Evolutionary conservation across 2,888 invertebrate genomes (phyloP), one percentile per base, ranked within the genome.

Genomic region (Holacanthella duospinosa): DNA sequence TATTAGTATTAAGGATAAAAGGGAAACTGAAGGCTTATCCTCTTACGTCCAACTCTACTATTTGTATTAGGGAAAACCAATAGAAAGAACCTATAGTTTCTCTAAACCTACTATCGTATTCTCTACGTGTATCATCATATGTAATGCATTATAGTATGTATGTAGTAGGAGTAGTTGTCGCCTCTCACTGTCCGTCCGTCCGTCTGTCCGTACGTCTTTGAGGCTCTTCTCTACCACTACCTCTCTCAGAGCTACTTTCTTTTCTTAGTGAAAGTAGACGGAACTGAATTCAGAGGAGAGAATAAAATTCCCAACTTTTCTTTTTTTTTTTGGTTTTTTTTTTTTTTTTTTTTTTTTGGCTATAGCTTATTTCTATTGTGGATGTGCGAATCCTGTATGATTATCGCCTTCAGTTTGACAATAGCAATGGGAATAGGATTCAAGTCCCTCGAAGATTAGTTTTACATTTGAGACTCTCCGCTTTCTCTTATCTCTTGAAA

Each of bases 361-460:
- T 36, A 36, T 36, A 36, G 16, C 36, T 36, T 36, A 9, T 16
- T 9, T 21, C 48, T 21, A 48, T 26, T 59, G 43, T 59, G 43
- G 44, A 21, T 48, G 59, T 44, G 59, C 59, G 43, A 26, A 59
- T 44, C 59, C 59, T 59, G 55, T 64, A 66, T 66, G 66, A 66
- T 66, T 66, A 66, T 66, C 66, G 66, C 66, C 63, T 66, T 64
- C 68, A 69, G 6, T 69, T 71, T 68, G 70, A 71, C 69, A 67
- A 65, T 68, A 71, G 71, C 68, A 61, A 43, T 63, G 71, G 71
- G 71, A 71, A 71, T 71, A 68, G 62, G 62, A 62, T 48, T 43
- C 44, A 64, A 62, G 70, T 71, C 71, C 70, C 71, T 70, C 68
- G 68, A 71, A 70, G 71, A 71, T 71, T 71, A 71, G 68, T 71